phyloP scores from a whole-genome alignment of 2,888 invertebrate genomes.

The Prenolepis imparis region DNA sequence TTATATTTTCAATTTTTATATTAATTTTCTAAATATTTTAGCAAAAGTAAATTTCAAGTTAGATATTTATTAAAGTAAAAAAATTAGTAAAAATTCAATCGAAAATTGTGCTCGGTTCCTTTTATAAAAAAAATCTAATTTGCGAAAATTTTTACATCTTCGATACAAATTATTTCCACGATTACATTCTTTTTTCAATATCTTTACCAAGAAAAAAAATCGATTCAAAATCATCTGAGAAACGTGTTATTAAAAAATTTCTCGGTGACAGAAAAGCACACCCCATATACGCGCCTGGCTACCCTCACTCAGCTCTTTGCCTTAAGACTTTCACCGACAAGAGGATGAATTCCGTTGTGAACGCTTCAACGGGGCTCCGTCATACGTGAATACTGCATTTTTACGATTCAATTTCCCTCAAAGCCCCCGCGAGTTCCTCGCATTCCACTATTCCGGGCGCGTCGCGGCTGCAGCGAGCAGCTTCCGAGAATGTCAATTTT shows the following conservation, averaged over 20 bases:
- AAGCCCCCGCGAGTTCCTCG: conserved; percentile 57
- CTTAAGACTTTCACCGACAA: conserved; percentile 45
- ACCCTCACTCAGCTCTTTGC: neutral
- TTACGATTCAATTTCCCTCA: conserved; percentile 73
- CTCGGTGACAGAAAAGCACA: neutral
- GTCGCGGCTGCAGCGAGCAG: conserved; percentile 46
- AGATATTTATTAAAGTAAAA: neutral
- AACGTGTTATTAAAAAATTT: conserved; percentile 27
- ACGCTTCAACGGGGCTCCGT: conserved; percentile 57
- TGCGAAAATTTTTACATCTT: neutral
- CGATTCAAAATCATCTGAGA: neutral
- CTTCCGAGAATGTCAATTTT: conserved; percentile 55
- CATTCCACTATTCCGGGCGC: conserved; percentile 61
- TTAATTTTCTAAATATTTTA: neutral
- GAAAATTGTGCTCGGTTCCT: neutral
- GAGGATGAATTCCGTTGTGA: conserved; percentile 60
- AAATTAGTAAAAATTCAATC: neutral
- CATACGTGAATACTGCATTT: conserved; percentile 71
- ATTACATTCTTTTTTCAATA: neutral
- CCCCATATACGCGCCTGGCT: neutral
- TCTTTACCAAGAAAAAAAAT: neutral
- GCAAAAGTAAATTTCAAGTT: neutral
- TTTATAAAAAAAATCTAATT: neutral
- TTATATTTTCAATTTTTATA: neutral
- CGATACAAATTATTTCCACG: neutral